Percentiles rank a stretch among this genome's conserved stretches.
phyloP scores from a whole-genome alignment of 2,888 invertebrate genomes.

The Amphipoea lucens region DNA sequence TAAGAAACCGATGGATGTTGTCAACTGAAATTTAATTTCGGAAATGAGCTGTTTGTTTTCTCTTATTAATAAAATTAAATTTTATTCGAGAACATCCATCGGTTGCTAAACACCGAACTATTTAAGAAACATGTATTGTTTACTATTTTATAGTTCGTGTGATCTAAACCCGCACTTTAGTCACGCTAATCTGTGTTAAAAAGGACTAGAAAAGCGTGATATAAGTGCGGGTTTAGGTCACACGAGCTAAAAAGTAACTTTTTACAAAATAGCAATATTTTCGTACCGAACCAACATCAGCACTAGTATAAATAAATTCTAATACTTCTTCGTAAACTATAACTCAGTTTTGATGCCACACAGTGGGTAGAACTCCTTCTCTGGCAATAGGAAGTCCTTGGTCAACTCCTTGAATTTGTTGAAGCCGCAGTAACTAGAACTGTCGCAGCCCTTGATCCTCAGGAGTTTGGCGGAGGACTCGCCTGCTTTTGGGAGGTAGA shows the following conservation, averaged over 20 bases:
- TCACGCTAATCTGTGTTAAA: no score
- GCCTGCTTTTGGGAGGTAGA: conserved; percentile 83
- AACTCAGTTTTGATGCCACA: conserved; percentile 78
- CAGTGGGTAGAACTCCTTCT: conserved; percentile 77
- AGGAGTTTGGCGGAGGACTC: conserved; percentile 72
- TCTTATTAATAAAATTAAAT: no score
- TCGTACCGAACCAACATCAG: conserved; percentile 1
- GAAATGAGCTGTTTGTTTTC: no score
- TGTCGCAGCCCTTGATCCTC: conserved; percentile 76
- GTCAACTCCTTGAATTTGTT: conserved; percentile 76
- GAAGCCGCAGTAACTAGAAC: conserved; percentile 73
- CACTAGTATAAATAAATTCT: conserved; percentile 27
- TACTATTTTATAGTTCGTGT: no score
- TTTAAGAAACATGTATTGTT: no score
- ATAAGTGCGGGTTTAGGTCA: no score
- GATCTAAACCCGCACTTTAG: no score
- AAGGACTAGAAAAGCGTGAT: no score
- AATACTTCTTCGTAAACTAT: conserved; percentile 60
- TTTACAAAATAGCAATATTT: not conserved
- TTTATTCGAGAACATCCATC: no score
- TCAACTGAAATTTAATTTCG: no score
- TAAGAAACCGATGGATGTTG: no score
- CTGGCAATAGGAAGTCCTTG: conserved; percentile 75
- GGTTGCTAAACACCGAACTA: no score
- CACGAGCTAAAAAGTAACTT: not conserved